phyloP scores from a whole-genome alignment of 1,140 invertebrate genomes.

The Drosophila rufa region DNA sequence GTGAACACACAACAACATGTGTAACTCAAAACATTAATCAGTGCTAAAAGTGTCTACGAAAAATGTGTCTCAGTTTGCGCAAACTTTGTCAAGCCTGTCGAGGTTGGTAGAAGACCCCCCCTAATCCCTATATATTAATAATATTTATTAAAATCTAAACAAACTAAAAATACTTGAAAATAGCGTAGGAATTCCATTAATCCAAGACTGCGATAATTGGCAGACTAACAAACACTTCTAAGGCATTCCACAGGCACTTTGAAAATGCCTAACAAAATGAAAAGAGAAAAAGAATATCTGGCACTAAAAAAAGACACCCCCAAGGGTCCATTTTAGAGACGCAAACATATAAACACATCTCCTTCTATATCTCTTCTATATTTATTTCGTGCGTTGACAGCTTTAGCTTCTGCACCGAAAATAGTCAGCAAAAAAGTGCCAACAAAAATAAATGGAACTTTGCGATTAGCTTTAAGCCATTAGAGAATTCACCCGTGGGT shows the following conservation, averaged over 20 bases:
- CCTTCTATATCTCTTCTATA: slow-evolving; percentile 34
- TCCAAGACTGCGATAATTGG: slow-evolving; percentile 17
- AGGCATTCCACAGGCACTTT: slow-evolving; percentile 34
- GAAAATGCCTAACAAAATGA: slow-evolving; percentile 7
- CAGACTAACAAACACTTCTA: slow-evolving; percentile 35
- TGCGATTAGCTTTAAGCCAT: slow-evolving; percentile 37
- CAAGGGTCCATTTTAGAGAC: slow-evolving; percentile 19
- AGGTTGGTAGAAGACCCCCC: slow-evolving; percentile 56
- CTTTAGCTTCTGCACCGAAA: slow-evolving; percentile 34
- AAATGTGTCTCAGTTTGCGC: slow-evolving; percentile 67
- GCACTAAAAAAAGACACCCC: slow-evolving; percentile 4
- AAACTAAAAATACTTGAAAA: slow-evolving; percentile 5
- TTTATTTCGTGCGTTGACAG: slow-evolving; percentile 53
- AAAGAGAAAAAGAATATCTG: slow-evolving; percentile 8
- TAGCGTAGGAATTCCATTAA: slow-evolving; percentile 2
- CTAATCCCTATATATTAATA: not conserved
- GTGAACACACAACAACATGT: slow-evolving; percentile 38
- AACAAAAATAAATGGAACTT: slow-evolving; percentile 9
- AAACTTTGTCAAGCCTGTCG: slow-evolving; percentile 68
- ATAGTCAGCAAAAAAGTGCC: slow-evolving; percentile 10
- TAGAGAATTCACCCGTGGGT: slow-evolving; percentile 9
- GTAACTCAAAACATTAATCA: slow-evolving; percentile 26
- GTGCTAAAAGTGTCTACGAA: slow-evolving; percentile 8
- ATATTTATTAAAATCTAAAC: slow-evolving; percentile 1
- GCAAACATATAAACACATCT: not conserved